These are phyloP conservation scores for Lucinisca nassula DNA, from an alignment of 2,888 invertebrate species.

Conservation along the genomic window DNA sequence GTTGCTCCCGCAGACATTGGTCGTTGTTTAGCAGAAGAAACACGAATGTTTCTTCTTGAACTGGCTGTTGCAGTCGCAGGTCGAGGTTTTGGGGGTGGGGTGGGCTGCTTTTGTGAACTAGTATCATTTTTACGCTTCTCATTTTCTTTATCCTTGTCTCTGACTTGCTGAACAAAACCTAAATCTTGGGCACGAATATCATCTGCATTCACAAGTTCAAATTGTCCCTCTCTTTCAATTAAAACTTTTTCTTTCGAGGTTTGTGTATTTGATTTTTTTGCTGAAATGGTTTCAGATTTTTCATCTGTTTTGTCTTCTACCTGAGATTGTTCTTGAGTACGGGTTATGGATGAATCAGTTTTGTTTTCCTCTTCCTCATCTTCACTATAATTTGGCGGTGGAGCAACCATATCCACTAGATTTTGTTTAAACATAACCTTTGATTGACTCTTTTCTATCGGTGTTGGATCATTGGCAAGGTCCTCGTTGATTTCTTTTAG, in stretches of 20 bases:
- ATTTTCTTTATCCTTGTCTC: constrained; percentile 66
- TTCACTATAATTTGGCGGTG: constrained; percentile 81
- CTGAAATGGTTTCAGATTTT: constrained; percentile 56
- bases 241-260: constrained; percentile 83
- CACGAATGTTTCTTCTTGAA: constrained; percentile 65
- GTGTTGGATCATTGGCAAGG: constrained; percentile 84
- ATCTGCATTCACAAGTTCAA: constrained; percentile 82
- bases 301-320: constrained; percentile 67
- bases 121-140: constrained; percentile 49
- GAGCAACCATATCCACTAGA: constrained; percentile 85
- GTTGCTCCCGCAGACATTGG: constrained; percentile 78
- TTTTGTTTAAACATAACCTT: constrained; percentile 85
- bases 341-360: constrained; percentile 34
- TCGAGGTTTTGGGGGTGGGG: constrained; percentile 79
- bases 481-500: constrained; percentile 85
- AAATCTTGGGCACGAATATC: constrained; percentile 82
- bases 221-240: constrained; percentile 85
- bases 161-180: constrained; percentile 58
- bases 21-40: constrained; percentile 68
- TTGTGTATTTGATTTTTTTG: constrained; percentile 59
- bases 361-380: constrained; percentile 71
- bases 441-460: constrained; percentile 76
- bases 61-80: constrained; percentile 78
- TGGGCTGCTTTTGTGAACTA: constrained; percentile 57
- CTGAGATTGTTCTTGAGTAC: constrained; percentile 49